Evolutionary conservation across 2,888 invertebrate species (phyloP).

Genomic region (Lepetodrilus schrolli): DNA sequence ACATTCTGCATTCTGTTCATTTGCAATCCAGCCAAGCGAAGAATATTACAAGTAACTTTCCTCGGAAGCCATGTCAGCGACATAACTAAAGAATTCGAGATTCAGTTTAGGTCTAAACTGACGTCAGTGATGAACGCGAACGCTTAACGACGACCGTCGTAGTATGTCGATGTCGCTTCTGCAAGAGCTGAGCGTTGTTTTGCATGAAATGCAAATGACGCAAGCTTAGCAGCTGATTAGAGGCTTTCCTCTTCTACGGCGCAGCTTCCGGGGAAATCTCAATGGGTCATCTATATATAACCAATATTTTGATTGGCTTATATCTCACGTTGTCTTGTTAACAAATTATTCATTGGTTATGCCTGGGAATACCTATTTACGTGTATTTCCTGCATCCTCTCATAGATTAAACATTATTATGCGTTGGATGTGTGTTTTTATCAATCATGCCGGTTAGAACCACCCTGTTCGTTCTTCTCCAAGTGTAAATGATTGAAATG

Average conservation of each 20-base stretch:
- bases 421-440: not conserved
- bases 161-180: no score
- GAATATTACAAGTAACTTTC: no score
- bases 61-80: no score
- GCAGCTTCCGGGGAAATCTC: slow-evolving; percentile 1
- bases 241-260: not conserved
- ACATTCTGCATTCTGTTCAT: no score
- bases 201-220: not conserved
- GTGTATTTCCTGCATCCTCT: not conserved
- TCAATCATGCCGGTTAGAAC: not conserved
- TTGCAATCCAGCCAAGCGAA: no score
- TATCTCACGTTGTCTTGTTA: not conserved
- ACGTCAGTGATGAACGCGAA: no score
- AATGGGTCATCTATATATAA: not conserved
- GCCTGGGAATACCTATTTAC: not conserved
- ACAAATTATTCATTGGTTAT: not conserved
- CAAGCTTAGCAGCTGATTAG: not conserved
- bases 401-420: slow-evolving; percentile 23
- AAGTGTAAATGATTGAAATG: not conserved
- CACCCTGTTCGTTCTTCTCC: no score
- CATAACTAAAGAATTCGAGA: no score
- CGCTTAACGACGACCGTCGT: no score
- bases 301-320: slow-evolving; percentile 11
- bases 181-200: no score
- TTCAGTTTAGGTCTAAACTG: no score